These are phyloP conservation scores for Sympetrum striolatum DNA, from an alignment of 2,888 invertebrate species.

Conservation along the genomic window DNA sequence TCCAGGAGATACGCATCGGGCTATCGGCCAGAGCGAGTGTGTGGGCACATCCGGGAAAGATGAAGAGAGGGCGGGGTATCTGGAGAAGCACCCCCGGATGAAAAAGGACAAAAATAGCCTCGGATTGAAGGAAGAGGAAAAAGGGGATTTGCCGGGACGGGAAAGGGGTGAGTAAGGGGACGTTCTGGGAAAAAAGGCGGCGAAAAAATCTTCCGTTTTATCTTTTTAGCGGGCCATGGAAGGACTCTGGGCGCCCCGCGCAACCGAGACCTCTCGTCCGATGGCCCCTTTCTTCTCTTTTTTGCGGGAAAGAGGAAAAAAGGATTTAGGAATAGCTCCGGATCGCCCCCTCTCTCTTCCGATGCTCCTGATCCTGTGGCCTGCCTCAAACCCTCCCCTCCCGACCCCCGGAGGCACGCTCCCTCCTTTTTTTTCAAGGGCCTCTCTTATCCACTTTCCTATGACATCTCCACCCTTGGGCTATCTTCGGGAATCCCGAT, in stretches of 20 bases:
- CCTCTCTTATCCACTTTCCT: slow-evolving; percentile 32
- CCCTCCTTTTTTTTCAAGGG: not conserved
- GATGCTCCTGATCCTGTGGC: slow-evolving; percentile 38
- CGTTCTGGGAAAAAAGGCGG: not conserved
- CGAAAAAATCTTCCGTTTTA: not conserved
- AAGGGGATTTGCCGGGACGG: not conserved
- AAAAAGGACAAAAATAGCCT: not conserved
- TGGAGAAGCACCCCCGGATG: not conserved
- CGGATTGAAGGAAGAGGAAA: not conserved
- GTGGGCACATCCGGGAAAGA: not conserved
- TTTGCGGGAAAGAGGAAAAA: slow-evolving; percentile 38
- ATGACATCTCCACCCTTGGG: slow-evolving; percentile 24
- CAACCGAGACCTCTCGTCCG: not conserved
- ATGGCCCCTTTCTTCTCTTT: not conserved
- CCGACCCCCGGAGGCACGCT: not conserved
- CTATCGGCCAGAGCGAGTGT: not conserved
- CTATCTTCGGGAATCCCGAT: slow-evolving; percentile 37
- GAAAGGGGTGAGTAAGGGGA: not conserved
- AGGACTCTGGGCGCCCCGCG: not conserved
- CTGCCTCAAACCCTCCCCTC: not conserved
- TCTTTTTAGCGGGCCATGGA: not conserved
- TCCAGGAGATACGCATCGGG: not conserved
- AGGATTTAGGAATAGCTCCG: slow-evolving; percentile 6
- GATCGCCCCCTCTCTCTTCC: not conserved
- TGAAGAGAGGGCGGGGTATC: not conserved